Evolutionary conservation across 2,797 vertebrate species (phyloP).

Genomic region (Phoxinus dragarum): DNA sequence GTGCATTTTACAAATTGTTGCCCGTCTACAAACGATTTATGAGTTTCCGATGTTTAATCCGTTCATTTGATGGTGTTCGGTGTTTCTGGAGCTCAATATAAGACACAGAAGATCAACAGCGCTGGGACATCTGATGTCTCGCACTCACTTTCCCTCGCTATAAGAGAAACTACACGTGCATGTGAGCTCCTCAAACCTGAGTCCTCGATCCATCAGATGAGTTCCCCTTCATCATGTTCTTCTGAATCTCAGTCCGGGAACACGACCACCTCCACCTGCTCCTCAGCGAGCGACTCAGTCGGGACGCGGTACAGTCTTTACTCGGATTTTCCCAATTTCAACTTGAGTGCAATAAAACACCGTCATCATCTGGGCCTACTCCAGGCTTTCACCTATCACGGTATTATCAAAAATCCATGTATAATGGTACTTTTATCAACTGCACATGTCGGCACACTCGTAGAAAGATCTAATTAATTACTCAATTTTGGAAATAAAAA

Average conservation of each 20-base stretch:
- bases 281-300: too few relatives aligned
- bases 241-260: neutral
- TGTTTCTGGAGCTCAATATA: neutral
- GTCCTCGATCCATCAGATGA: neutral
- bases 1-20: neutral
- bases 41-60: neutral
- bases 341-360: neutral
- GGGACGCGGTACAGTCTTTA: neutral
- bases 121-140: neutral
- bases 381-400: neutral
- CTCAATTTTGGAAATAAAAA: neutral
- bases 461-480: too few relatives aligned
- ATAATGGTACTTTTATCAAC: neutral
- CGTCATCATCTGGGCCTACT: neutral
- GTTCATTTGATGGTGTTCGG: neutral
- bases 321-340: neutral
- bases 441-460: neutral
- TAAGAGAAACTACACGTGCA: neutral
- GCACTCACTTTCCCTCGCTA: neutral
- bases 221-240: neutral
- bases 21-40: neutral
- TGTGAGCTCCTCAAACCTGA: neutral
- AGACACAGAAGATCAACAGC: neutral
- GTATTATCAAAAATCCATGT: neutral
- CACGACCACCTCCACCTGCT: constrained; percentile 2